Evolutionary conservation across 2,888 invertebrate species (phyloP).

Genomic region (Ennomos fuscantarius): DNA sequence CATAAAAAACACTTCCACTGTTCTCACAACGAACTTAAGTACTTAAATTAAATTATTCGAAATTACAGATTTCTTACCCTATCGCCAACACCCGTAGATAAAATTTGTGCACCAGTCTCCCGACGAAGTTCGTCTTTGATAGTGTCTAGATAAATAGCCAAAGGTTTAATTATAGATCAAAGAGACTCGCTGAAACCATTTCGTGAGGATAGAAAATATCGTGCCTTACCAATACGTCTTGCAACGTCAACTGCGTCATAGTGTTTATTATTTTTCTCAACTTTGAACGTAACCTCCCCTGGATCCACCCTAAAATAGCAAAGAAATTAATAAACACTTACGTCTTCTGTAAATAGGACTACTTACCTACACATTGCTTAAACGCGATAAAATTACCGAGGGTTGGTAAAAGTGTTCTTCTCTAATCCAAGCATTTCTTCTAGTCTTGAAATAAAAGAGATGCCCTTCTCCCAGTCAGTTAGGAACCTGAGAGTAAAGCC

Average conservation of each 20-base stretch:
- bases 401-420: slow-evolving; percentile 86
- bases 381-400: slow-evolving; percentile 77
- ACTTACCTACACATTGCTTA: background rate
- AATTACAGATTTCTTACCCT: slow-evolving; percentile 83
- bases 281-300: slow-evolving; percentile 91
- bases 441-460: slow-evolving; percentile 88
- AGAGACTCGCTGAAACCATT: background rate
- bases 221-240: slow-evolving; percentile 85
- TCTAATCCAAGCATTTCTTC: slow-evolving; percentile 89
- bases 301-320: slow-evolving; percentile 87
- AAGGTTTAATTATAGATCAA: background rate
- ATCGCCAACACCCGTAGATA: slow-evolving; percentile 91
- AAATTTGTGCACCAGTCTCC: slow-evolving; percentile 88
- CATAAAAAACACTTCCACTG: too few relatives aligned
- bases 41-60: too few relatives aligned
- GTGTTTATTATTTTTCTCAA: slow-evolving; percentile 87
- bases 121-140: slow-evolving; percentile 88
- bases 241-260: slow-evolving; percentile 89
- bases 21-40: too few relatives aligned
- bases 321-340: slow-evolving; percentile 1
- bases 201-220: background rate
- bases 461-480: slow-evolving; percentile 89
- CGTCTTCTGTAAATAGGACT: background rate
- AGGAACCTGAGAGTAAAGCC: slow-evolving; percentile 59
- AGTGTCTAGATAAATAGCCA: slow-evolving; percentile 62